These are phyloP conservation scores for Malurus cyaneus DNA, from an alignment of 2,113 vertebrate genomes.

Conservation along the genomic window DNA sequence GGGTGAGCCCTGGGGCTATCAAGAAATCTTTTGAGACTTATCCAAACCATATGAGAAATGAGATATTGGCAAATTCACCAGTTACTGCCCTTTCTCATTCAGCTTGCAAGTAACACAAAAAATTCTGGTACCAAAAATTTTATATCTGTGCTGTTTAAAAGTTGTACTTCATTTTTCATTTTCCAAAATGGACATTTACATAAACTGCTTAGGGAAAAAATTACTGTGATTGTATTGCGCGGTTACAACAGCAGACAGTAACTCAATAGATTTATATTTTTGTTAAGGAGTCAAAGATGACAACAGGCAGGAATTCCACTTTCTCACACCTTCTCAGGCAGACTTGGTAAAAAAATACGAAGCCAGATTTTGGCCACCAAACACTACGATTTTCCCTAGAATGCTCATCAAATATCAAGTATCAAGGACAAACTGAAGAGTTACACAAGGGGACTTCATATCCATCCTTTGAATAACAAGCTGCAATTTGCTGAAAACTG, in stretches of 20 bases:
- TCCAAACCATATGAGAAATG: background rate
- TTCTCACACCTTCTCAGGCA: background rate
- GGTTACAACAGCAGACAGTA: background rate
- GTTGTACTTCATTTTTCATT: background rate
- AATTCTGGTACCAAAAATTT: background rate
- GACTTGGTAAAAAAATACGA: background rate
- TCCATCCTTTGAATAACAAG: background rate
- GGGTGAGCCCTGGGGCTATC: background rate
- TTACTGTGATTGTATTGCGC: background rate
- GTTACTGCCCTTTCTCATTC: background rate
- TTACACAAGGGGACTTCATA: background rate
- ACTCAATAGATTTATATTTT: background rate
- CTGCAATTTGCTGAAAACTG: background rate
- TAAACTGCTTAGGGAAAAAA: background rate
- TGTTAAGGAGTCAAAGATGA: background rate
- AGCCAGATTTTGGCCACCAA: background rate
- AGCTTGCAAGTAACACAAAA: background rate
- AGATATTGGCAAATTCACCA: background rate
- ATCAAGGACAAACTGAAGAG: background rate
- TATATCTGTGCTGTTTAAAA: background rate
- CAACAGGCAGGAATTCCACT: background rate
- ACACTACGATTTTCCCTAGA: background rate
- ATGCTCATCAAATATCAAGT: background rate
- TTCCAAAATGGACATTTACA: background rate
- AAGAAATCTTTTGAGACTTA: background rate